Evolutionary conservation across 2,113 vertebrate species (phyloP).

Genomic region (Baryphthengus martii): DNA sequence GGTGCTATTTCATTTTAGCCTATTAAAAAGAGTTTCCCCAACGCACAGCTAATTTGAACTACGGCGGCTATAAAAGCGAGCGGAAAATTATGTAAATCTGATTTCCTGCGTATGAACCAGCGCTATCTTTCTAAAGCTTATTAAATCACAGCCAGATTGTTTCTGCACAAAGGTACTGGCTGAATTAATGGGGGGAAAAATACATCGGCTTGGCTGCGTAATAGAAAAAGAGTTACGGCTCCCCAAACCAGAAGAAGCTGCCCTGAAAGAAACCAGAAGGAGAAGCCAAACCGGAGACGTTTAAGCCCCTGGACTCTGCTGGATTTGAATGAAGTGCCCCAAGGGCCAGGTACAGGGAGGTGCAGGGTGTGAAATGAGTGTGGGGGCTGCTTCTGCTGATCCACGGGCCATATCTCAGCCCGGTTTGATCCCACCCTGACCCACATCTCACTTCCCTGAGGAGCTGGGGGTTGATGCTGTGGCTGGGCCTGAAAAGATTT

Average conservation of each 20-base stretch:
- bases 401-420: too few relatives aligned
- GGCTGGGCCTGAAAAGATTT: not conserved
- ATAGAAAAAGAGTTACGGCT: not conserved
- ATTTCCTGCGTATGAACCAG: constrained; percentile 29
- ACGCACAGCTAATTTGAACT: constrained; percentile 9
- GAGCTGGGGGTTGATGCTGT: not conserved
- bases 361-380: accelerated
- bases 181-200: constrained; percentile 18
- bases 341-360: not conserved
- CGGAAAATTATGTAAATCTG: constrained; percentile 66
- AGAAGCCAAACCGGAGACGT: not conserved
- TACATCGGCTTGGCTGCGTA: not conserved
- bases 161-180: constrained; percentile 15
- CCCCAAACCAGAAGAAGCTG: not conserved
- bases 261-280: not conserved
- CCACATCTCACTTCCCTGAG: not conserved
- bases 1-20: constrained; percentile 38
- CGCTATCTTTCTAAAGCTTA: constrained; percentile 26
- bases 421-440: not conserved
- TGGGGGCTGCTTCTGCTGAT: not conserved
- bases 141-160: constrained; percentile 53
- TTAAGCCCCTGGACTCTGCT: not conserved
- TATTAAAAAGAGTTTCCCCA: constrained; percentile 34
- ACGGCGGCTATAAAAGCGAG: not conserved
- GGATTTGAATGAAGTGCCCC: not conserved